Conservation (phyloP, 1,140 invertebrate genomes). For the Pogonomyrmex barbatus region DNA sequence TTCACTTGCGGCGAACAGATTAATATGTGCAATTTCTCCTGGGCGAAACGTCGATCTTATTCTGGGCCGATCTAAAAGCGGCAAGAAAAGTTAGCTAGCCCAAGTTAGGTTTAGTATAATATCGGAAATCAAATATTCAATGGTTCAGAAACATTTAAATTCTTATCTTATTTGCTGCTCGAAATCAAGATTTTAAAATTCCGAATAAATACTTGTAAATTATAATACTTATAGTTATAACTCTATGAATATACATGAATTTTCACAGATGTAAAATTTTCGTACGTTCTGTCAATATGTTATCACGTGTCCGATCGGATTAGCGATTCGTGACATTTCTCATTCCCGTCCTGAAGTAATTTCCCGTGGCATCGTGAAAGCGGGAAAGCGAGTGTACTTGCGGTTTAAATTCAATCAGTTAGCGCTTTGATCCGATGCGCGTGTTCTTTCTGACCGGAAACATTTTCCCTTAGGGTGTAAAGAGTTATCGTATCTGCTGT, state of each 20-base stretch:
- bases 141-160: not conserved
- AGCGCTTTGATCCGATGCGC: constrained; percentile 6
- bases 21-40: not conserved
- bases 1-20: constrained; percentile 32
- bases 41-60: not conserved
- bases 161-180: too few relatives aligned
- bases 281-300: not conserved
- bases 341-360: constrained; percentile 8
- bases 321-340: not conserved
- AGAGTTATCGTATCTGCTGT: constrained; percentile 30
- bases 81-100: not conserved
- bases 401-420: constrained; percentile 40
- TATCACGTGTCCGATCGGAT: constrained; percentile 1
- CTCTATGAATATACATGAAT: not conserved
- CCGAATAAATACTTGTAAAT: not conserved
- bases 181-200: not conserved
- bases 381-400: not conserved
- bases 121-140: not conserved
- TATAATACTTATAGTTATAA: not conserved
- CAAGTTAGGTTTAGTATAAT: not conserved
- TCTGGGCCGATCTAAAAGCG: not conserved
- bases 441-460: constrained; percentile 19
- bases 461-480: not conserved
- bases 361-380: not conserved
- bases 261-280: not conserved